Percentiles rank a stretch among this genome's conserved stretches.
Conservation (phyloP, 2,797 vertebrate genomes). For the Callimico goeldii region DNA sequence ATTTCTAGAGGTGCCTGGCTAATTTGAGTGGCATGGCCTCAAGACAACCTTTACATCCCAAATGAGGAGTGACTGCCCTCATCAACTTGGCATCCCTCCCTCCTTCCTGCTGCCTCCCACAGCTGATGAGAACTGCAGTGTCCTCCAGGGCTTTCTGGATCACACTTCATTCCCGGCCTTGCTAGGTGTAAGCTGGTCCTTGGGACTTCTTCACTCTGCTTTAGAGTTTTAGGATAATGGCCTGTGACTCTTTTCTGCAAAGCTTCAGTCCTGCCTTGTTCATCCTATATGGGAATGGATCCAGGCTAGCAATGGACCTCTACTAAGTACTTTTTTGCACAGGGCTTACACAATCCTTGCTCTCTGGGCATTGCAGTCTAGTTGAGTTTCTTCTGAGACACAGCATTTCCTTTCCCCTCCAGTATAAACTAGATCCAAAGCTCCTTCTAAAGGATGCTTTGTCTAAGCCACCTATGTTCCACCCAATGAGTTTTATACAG, state of each 20-base stretch:
- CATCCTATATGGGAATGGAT: not conserved
- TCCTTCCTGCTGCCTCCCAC: not conserved
- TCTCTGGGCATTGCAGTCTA: not conserved
- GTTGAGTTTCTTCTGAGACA: not conserved
- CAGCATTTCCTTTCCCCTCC: not conserved
- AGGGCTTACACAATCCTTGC: not conserved
- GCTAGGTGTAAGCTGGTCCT: not conserved
- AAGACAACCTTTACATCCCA: not conserved
- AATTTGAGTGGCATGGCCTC: not conserved
- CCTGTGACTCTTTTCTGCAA: not conserved
- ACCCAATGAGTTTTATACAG: not conserved
- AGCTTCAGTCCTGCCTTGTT: not conserved
- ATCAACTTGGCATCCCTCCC: not conserved
- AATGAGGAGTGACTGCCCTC: not conserved
- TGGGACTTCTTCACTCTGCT: not conserved
- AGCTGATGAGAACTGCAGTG: not conserved
- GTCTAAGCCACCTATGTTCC: not conserved
- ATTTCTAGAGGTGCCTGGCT: not conserved
- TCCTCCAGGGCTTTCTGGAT: not conserved
- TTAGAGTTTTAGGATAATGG: not conserved
- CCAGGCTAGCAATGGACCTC: not conserved
- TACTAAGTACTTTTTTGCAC: not conserved
- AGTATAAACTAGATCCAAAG: not conserved
- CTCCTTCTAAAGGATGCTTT: not conserved
- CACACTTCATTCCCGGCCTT: not conserved